Base-by-base conservation (phyloP, 2,797 vertebrate genomes). In the Coregonus sp. region DNA sequence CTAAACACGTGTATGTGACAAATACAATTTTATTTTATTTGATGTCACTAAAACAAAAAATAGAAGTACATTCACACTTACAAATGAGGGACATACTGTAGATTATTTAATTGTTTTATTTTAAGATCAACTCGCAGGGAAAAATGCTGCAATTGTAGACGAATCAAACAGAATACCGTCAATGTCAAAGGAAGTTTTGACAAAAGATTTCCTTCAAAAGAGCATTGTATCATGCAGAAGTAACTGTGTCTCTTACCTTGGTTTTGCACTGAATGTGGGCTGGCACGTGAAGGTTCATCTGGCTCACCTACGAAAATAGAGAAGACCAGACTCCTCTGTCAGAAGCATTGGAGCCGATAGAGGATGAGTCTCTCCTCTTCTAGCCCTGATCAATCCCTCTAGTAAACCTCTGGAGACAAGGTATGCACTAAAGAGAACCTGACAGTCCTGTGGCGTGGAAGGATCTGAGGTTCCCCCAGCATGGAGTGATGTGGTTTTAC, bases 201-300 rank as follows among this genome's bases (percentile, higher is more conserved):
- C 15, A 70, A 40, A n/a, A 18, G 16, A 54, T 56, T 59, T n/a
- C 54, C 68, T n/a, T 68, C 12, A 35, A 0, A 35, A 67, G 20
- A 68, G 5, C 33, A 18, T 12, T 35, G 31, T 69, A 40, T 14
- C 33, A 29, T 20, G 5, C 12, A 47, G 31, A 35, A 29, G 54
- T 20, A 63, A 61, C 37, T 29, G 16, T 7, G 7, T 51, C 40
- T 12, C 93, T 76, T 93, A 95, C 94, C 94, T 94, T 92, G 74
- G 85, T 90, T 90, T 92, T 93, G 90, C 89, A 92, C 89, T 93
- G 89, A 90, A 86, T 92, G 90, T 92, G 90, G 88, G 88, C 87
- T 86, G 88, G 82, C 83, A 87, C 92, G 88, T 87, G 86, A 92
- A 91, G 89, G 90, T 88, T 95, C 94, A 95, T 95, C 94, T 94